Evolutionary conservation across 2,113 vertebrate species (phyloP).

Genomic region (Microcebus griseorufus): DNA sequence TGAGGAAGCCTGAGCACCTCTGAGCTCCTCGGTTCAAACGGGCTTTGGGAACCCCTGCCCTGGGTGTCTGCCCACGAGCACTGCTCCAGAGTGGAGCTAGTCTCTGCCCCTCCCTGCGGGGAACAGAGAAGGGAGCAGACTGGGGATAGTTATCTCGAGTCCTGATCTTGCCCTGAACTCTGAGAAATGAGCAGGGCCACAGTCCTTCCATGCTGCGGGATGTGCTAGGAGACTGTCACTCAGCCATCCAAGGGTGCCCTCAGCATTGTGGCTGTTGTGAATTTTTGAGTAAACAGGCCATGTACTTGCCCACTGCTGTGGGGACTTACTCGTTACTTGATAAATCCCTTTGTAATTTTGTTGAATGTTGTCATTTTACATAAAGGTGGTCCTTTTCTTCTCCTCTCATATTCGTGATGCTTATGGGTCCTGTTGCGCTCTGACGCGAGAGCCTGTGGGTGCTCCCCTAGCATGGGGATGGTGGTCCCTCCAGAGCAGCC

Average conservation of each 20-base stretch:
- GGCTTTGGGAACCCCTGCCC: background rate
- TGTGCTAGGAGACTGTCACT: background rate
- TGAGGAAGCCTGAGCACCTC: too few relatives aligned
- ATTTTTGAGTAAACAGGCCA: rapidly evolving
- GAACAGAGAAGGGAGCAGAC: too few relatives aligned
- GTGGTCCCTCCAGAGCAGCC: rapidly evolving
- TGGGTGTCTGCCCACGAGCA: background rate
- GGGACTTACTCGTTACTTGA: too few relatives aligned
- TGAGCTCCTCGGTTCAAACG: rapidly evolving
- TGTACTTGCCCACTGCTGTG: background rate
- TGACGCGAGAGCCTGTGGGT: background rate
- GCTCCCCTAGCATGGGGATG: rapidly evolving
- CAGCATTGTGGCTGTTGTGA: background rate
- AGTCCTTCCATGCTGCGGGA: background rate
- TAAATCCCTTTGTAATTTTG: background rate
- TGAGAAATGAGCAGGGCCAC: too few relatives aligned
- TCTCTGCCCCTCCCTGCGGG: background rate
- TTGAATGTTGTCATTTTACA: background rate
- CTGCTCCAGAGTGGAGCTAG: background rate
- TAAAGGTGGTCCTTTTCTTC: background rate
- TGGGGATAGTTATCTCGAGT: background rate
- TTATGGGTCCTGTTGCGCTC: background rate
- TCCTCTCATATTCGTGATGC: rapidly evolving
- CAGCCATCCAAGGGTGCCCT: background rate
- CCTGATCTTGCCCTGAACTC: too few relatives aligned